Percentiles rank a stretch among this genome's conserved stretches.
These are phyloP conservation scores for Echinops telfairi DNA, from an alignment of 2,113 vertebrate species.

Conservation along the genomic window DNA sequence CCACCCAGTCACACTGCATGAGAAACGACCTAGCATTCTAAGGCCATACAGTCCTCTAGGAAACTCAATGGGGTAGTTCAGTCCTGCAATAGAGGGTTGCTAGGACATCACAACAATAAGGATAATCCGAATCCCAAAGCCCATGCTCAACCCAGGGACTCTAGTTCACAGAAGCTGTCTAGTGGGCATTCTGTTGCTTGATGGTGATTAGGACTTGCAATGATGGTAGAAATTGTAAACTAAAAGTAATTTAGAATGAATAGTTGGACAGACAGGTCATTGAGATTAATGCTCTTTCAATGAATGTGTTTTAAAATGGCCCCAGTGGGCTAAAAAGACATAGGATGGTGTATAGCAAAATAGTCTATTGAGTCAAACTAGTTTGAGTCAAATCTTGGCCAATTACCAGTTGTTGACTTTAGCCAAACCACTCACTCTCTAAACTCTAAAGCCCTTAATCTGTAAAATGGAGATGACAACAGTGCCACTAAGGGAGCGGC, in stretches of 20 bases:
- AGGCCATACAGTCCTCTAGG: neutral
- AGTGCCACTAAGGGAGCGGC: neutral
- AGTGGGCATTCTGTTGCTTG: neutral
- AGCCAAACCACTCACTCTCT: neutral
- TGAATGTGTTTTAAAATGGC: neutral
- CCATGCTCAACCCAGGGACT: neutral
- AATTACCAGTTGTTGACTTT: neutral
- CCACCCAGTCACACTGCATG: neutral
- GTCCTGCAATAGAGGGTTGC: neutral
- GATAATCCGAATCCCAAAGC: neutral
- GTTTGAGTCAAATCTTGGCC: neutral
- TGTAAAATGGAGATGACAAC: too few relatives aligned
- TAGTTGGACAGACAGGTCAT: neutral
- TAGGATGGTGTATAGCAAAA: neutral
- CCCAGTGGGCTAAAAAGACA: neutral
- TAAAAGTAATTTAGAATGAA: neutral
- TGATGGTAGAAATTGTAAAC: neutral
- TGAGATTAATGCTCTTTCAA: neutral
- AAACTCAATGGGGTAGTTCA: neutral
- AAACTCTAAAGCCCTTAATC: too few relatives aligned
- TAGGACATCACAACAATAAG: neutral
- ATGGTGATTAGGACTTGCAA: neutral
- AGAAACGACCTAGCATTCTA: neutral
- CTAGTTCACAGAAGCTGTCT: neutral
- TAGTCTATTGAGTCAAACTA: neutral